A percentile compares a stretch with the other conserved stretches of the same genome.
Evolutionary conservation across 2,797 vertebrate genomes (phyloP).

Genomic region (Sebastes kiyomatsui): DNA sequence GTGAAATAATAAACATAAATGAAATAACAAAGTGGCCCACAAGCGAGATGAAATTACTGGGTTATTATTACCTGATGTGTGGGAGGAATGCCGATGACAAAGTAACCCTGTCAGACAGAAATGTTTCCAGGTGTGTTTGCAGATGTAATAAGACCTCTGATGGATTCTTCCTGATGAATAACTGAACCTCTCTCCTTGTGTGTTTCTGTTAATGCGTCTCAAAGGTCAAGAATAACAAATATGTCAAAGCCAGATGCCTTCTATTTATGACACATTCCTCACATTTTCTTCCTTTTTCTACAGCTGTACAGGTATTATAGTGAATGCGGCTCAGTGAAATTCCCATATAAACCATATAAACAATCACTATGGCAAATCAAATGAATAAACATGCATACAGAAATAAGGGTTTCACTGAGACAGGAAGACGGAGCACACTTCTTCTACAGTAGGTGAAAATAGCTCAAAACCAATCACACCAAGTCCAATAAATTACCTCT

Average conservation of each 20-base stretch:
- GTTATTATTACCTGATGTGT: not conserved
- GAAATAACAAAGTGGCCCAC: not conserved
- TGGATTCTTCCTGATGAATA: not conserved
- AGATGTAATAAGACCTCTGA: constrained; percentile 11
- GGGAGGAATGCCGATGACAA: constrained; percentile 6
- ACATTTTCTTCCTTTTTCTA: not conserved
- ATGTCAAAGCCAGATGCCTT: not conserved
- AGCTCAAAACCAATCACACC: constrained; percentile 30
- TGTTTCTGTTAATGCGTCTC: not conserved
- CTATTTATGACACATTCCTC: not conserved
- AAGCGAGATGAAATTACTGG: not conserved
- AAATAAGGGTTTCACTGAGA: not conserved
- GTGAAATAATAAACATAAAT: constrained; percentile 5
- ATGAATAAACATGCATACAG: not conserved
- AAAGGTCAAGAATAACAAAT: constrained; percentile 10
- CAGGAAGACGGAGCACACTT: not conserved
- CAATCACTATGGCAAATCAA: not conserved
- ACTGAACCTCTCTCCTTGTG: not conserved
- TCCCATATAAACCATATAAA: not conserved
- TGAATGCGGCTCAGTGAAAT: not conserved
- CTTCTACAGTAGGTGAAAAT: constrained; percentile 11
- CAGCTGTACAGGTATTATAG: not conserved
- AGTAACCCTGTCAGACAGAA: constrained; percentile 16
- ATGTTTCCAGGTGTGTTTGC: constrained; percentile 32
- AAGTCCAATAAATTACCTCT: constrained; percentile 52